Base-by-base conservation (phyloP, 2,888 invertebrate species). In the Conops quadrifasciatus region DNA sequence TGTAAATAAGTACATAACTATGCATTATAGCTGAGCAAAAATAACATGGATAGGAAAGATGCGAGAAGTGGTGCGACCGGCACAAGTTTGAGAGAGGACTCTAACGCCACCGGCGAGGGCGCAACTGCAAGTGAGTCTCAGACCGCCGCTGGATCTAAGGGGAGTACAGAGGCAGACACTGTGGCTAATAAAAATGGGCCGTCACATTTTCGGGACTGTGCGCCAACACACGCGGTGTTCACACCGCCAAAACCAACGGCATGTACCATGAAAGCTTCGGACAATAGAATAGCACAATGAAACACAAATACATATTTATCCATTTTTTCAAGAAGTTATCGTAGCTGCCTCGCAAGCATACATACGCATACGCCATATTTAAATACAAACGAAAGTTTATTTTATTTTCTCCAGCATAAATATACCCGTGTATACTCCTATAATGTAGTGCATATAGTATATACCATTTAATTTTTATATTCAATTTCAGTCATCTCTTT, bases 141-240 rank as follows among this genome's bases (percentile, higher is more conserved):
- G 51, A 66, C 63, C 59, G 70, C 70, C 47, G 73, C 47, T 53
- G 71, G 71, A 47, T 74, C 71, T 45, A n/a, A n/a, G n/a, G n/a
- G n/a, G n/a, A n/a, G n/a, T n/a, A 43, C 9, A 19, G 21, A 53
- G 11, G 53, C 53, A 11, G 19, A 15, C 83, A 80, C 83, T 84
- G 80, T 81, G 84, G 80, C 83, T 85, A 81, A 84, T 84, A 63
- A n/a, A 67, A 74, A 74, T 65, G 78, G 77, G 73, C 86, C 86
- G 77, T 83, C 85, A 76, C 79, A 83, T 74, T 89, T 87, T 84
- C 88, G 88, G 84, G 89, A 88, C 86, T 89, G 89, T 87, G 89
- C 89, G 89, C 88, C 88, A 83, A 88, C 88, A 85, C 88, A 89
- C 87, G 88, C 89, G 80, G 88, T 88, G 84, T 89, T 88, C 87